Conservation (phyloP, 2,797 vertebrate genomes). For the Hydrolagus colliei region DNA sequence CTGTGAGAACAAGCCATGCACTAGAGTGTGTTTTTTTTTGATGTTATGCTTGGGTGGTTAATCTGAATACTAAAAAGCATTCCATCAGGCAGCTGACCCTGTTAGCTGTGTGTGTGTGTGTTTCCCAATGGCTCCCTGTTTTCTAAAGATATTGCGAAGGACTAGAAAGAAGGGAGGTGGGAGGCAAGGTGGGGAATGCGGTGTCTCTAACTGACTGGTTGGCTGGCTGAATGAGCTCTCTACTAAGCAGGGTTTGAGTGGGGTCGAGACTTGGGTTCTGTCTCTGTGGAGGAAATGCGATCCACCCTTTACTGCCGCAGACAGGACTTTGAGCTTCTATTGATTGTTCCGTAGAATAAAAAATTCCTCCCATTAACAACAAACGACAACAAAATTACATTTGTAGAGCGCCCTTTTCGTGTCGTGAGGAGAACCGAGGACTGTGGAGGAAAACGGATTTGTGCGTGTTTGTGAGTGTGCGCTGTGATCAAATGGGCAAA, state of each 20-base stretch:
- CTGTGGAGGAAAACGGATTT: conserved; percentile 2
- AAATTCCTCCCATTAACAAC: not conserved
- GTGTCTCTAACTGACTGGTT: not conserved
- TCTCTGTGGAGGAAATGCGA: not conserved
- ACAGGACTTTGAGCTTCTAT: not conserved
- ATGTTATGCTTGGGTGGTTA: conserved; percentile 63
- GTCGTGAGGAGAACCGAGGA: not conserved
- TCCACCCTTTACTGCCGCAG: conserved; percentile 27
- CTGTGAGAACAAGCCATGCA: conserved; percentile 49
- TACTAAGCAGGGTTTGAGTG: not conserved
- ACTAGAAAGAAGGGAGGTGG: not conserved
- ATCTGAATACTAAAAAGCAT: conserved; percentile 59
- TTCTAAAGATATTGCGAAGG: conserved; percentile 41
- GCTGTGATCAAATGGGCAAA: not conserved
- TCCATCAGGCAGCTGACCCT: conserved; percentile 59
- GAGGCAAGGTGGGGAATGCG: not conserved
- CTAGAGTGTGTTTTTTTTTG: conserved; percentile 59
- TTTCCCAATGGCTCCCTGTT: conserved; percentile 51
- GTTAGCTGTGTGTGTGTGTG: conserved; percentile 36
- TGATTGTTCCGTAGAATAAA: not conserved
- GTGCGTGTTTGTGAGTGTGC: conserved; percentile 5
- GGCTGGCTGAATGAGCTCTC: not conserved
- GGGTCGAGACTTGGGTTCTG: not conserved
- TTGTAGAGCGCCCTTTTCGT: no score
- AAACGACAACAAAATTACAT: no score